Conservation (phyloP, 1,140 invertebrate genomes). For the Sycophaga agraensis region DNA sequence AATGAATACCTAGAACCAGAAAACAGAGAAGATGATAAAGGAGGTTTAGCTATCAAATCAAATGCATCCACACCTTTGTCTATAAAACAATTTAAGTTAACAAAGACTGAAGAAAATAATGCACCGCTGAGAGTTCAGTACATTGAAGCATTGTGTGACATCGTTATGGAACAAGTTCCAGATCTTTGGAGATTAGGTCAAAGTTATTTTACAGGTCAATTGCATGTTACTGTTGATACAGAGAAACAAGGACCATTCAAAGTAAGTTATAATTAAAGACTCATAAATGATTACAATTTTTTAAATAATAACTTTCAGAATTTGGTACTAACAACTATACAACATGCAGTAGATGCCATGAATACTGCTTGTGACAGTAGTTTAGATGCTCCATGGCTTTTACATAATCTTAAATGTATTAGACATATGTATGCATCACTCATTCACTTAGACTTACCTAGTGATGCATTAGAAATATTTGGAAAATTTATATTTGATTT, state of each 20-base stretch:
- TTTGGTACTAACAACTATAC: conserved; percentile 50
- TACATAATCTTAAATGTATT: conserved; percentile 75
- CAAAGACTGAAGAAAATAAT: conserved; percentile 45
- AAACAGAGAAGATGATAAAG: conserved; percentile 36
- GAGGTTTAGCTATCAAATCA: conserved; percentile 33
- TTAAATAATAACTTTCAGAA: conserved; percentile 35
- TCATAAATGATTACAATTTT: not conserved
- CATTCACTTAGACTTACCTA: conserved; percentile 76
- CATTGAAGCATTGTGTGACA: conserved; percentile 72
- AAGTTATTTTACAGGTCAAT: conserved; percentile 83
- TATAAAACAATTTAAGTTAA: conserved; percentile 39
- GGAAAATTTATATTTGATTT: conserved; percentile 85
- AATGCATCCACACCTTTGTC: conserved; percentile 33
- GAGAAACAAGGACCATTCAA: conserved; percentile 73
- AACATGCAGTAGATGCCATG: conserved; percentile 50
- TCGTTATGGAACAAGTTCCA: conserved; percentile 71
- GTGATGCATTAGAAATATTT: conserved; percentile 79
- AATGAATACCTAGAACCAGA: conserved; percentile 43
- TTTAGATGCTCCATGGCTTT: conserved; percentile 71
- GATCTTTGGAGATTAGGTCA: conserved; percentile 89
- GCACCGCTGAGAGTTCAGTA: conserved; percentile 66
- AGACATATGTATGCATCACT: conserved; percentile 69
- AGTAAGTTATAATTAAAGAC: conserved; percentile 53
- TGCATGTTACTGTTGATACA: conserved; percentile 71
- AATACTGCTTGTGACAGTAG: conserved; percentile 55